These are phyloP conservation scores for Brachionus manjavacas DNA, from an alignment of 1,140 invertebrate species.

Conservation along the genomic window DNA sequence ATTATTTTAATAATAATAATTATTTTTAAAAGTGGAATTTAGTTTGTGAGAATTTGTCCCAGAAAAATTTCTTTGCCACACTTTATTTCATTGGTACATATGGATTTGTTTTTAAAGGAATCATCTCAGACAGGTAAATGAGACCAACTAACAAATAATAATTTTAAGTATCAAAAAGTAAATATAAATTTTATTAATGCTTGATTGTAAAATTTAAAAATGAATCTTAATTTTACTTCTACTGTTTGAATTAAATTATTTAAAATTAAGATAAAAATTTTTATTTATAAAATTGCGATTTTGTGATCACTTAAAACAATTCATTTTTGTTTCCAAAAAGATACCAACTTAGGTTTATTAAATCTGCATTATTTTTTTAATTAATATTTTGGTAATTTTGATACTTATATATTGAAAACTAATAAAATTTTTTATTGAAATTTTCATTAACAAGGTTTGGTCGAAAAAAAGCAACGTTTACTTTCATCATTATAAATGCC, in stretches of 20 bases:
- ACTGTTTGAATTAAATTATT: too few relatives aligned
- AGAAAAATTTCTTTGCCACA: background rate
- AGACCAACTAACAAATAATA: background rate
- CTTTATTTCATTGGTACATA: constrained; percentile 27
- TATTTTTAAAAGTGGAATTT: constrained; percentile 1
- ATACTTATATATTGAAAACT: too few relatives aligned
- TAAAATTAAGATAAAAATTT: too few relatives aligned
- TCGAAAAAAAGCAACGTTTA: background rate
- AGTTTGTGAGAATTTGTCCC: background rate
- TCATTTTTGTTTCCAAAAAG: too few relatives aligned
- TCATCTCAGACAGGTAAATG: constrained; percentile 10
- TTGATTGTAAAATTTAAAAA: too few relatives aligned
- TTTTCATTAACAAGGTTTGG: constrained; percentile 18
- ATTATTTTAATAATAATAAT: too few relatives aligned
- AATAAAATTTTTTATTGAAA: too few relatives aligned
- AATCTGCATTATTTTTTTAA: too few relatives aligned
- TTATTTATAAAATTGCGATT: too few relatives aligned
- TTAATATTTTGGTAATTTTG: background rate
- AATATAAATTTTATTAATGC: too few relatives aligned
- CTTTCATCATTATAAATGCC: background rate
- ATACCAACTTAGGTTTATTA: too few relatives aligned
- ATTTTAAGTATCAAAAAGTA: background rate
- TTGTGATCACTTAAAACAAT: background rate
- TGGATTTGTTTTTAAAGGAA: constrained; percentile 10
- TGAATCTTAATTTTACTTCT: too few relatives aligned